phyloP scores from a whole-genome alignment of 2,888 invertebrate species.

The Azorinus chamasolen region DNA sequence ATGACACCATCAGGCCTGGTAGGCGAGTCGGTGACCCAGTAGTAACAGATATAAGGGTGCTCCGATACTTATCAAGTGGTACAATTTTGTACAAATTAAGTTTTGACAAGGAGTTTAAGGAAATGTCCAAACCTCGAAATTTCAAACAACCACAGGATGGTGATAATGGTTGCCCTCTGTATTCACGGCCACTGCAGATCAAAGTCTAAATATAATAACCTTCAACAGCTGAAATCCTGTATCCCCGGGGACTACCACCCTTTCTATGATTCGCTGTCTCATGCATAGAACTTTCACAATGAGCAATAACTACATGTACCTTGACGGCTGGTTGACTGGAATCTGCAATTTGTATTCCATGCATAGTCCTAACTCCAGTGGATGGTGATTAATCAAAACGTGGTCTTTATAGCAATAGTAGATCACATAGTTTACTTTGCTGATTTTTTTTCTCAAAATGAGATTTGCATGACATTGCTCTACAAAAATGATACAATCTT shows the following conservation, averaged over 20 bases:
- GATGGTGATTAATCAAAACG: no score
- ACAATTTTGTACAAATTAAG: conserved; percentile 7
- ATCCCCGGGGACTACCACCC: conserved; percentile 13
- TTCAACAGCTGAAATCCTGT: conserved; percentile 8
- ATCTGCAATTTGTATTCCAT: no score
- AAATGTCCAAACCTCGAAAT: conserved; percentile 4
- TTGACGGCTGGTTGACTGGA: no score
- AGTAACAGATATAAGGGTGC: no score
- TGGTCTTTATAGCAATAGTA: no score
- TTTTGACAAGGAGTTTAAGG: conserved; percentile 2
- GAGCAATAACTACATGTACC: no score
- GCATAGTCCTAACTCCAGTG: no score
- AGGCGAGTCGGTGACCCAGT: conserved; percentile 26
- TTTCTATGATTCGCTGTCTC: conserved; percentile 7
- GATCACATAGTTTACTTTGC: no score
- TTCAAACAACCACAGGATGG: not conserved
- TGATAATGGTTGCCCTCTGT: not conserved
- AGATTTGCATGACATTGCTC: no score
- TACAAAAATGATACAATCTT: no score
- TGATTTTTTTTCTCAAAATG: no score
- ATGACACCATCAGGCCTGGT: conserved; percentile 49
- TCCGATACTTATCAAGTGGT: conserved; percentile 1
- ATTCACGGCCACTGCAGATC: conserved; percentile 4
- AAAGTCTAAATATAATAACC: conserved; percentile 6
- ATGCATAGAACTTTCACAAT: no score